A percentile compares a stretch with the other conserved stretches of the same genome.
Evolutionary conservation across 2,113 vertebrate genomes (phyloP).

Genomic region (Buteo buteo): DNA sequence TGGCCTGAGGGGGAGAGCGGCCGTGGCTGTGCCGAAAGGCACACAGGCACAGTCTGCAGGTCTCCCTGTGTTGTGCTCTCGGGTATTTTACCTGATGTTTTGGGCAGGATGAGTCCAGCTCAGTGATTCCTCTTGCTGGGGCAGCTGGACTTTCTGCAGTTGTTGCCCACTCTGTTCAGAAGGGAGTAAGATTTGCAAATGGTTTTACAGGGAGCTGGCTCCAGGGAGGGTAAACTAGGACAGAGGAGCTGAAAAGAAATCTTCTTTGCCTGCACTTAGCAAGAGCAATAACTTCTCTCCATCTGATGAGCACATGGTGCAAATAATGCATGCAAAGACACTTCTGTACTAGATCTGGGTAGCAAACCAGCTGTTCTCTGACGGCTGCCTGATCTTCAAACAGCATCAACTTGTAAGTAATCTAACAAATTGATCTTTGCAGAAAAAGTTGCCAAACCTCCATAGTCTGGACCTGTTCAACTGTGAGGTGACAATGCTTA

Average conservation of each 20-base stretch:
- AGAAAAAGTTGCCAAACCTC: conserved; percentile 80
- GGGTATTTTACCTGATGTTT: not conserved
- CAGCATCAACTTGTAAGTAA: not conserved
- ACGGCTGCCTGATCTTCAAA: not conserved
- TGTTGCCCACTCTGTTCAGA: not conserved
- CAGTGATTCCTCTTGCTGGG: not conserved
- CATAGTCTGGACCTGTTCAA: conserved; percentile 79
- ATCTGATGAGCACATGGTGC: not conserved
- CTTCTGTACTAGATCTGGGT: not conserved
- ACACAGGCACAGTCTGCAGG: not conserved
- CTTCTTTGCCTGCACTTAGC: not conserved
- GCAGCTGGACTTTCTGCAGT: not conserved
- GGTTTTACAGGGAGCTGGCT: not conserved
- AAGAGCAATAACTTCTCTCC: not conserved
- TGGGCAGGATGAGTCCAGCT: not conserved
- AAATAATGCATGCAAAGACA: not conserved
- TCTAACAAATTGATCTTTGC: not conserved
- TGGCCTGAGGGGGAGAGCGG: not conserved
- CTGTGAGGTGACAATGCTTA: conserved; percentile 81
- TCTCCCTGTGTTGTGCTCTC: not conserved
- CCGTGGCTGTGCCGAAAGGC: not conserved
- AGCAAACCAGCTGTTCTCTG: not conserved
- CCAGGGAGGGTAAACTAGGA: not conserved
- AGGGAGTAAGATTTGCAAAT: not conserved
- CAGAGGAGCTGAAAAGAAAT: not conserved